Evolutionary conservation across 1,140 invertebrate species (phyloP).

Genomic region (Caligus rogercresseyi): DNA sequence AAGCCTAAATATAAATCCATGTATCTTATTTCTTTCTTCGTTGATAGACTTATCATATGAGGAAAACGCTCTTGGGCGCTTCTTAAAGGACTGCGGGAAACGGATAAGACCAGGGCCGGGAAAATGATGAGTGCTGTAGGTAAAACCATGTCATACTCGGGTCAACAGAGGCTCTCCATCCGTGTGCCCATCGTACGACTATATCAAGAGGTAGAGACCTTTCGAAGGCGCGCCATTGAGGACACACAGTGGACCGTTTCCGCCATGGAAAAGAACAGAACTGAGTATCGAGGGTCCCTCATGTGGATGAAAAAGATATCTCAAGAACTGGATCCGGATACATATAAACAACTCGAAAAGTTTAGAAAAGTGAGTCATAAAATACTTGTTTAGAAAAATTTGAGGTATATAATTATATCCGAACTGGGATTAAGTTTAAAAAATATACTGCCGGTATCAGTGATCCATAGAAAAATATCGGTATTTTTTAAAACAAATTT

Average conservation of each 20-base stretch:
- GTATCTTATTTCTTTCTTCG: not conserved
- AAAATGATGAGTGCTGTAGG: constrained; percentile 86
- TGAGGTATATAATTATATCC: not conserved
- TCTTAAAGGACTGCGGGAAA: constrained; percentile 85
- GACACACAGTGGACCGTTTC: constrained; percentile 78
- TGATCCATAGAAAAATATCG: too few species aligned
- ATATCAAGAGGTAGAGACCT: constrained; percentile 92
- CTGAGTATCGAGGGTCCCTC: constrained; percentile 80
- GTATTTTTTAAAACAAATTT: too few species aligned
- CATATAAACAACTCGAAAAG: constrained; percentile 79
- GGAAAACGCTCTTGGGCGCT: constrained; percentile 82
- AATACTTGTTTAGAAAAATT: not conserved
- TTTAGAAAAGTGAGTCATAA: constrained; percentile 57
- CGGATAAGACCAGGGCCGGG: constrained; percentile 65
- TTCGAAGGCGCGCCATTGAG: constrained; percentile 73
- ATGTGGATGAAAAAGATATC: constrained; percentile 99
- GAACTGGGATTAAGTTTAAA: too few species aligned
- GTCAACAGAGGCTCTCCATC: constrained; percentile 74
- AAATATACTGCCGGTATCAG: too few species aligned
- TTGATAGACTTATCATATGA: constrained; percentile 59
- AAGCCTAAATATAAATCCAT: too few species aligned
- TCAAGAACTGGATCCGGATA: constrained; percentile 88
- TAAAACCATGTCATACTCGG: constrained; percentile 74
- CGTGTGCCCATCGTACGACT: constrained; percentile 68
- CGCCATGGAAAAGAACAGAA: constrained; percentile 82